Conservation (phyloP, 2,113 vertebrate genomes). For the Ailurus styani region DNA sequence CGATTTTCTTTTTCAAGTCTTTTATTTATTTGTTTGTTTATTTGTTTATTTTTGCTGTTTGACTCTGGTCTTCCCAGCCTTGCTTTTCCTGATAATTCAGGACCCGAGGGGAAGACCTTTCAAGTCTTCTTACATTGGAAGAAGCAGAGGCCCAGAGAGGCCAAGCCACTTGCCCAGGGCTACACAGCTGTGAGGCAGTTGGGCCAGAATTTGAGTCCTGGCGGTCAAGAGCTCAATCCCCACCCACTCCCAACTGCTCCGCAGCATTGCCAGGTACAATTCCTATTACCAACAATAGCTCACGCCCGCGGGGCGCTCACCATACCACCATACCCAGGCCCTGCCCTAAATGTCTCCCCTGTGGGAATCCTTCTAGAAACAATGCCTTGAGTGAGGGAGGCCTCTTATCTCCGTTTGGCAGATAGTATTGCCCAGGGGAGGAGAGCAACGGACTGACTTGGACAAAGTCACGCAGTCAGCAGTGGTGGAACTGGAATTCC, state of each 20-base stretch:
- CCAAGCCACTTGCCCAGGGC: background rate
- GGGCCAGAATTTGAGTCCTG: background rate
- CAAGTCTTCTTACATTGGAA: background rate
- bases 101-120: background rate
- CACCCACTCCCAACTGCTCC: background rate
- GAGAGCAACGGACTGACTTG: background rate
- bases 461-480: background rate
- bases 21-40: background rate
- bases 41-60: background rate
- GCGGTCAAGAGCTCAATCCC: background rate
- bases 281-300: background rate
- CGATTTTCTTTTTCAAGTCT: background rate
- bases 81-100: background rate
- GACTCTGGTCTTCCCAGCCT: background rate
- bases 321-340: background rate
- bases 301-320: rapidly evolving
- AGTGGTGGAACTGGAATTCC: background rate
- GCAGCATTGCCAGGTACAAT: background rate
- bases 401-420: background rate
- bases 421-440: background rate
- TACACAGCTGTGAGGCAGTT: background rate
- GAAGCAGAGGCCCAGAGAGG: background rate
- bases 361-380: background rate
- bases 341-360: background rate
- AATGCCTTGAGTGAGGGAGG: background rate